Conservation (phyloP, 1,140 invertebrate species). For the Manduca sexta region DNA sequence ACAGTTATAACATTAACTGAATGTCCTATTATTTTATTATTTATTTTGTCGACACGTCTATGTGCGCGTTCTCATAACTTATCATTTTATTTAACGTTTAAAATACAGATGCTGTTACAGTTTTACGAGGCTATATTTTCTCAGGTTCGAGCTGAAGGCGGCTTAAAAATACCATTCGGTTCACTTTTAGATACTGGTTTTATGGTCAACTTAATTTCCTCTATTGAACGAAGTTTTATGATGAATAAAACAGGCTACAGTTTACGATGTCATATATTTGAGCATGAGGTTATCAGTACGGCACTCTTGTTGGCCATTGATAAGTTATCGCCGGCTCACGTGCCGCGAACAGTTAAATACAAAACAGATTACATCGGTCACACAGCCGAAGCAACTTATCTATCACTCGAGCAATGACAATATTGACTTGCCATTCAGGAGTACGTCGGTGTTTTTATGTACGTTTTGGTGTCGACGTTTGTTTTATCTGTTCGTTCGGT, state of each 20-base stretch:
- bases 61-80: too few relatives aligned
- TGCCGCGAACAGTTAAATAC: background rate
- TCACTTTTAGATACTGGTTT: conserved; percentile 6
- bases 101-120: conserved; percentile 1
- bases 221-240: conserved; percentile 37
- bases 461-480: too few relatives aligned
- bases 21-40: too few relatives aligned
- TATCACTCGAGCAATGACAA: background rate
- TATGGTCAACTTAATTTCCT: conserved; percentile 35
- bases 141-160: conserved; percentile 1
- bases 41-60: too few relatives aligned
- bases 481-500: too few relatives aligned
- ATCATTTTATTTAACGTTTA: conserved; percentile 1
- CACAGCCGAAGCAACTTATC: background rate
- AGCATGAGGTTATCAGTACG: conserved; percentile 21
- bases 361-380: background rate
- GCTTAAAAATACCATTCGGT: conserved; percentile 3
- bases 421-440: too few relatives aligned
- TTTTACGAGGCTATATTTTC: conserved; percentile 16
- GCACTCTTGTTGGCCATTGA: conserved; percentile 24
- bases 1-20: too few relatives aligned
- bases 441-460: too few relatives aligned
- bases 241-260: conserved; percentile 29
- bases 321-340: conserved; percentile 10
- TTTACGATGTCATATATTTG: conserved; percentile 42